Conservation (phyloP, 64 coral and sea anemone species). For the Actinia tenebrosa region DNA sequence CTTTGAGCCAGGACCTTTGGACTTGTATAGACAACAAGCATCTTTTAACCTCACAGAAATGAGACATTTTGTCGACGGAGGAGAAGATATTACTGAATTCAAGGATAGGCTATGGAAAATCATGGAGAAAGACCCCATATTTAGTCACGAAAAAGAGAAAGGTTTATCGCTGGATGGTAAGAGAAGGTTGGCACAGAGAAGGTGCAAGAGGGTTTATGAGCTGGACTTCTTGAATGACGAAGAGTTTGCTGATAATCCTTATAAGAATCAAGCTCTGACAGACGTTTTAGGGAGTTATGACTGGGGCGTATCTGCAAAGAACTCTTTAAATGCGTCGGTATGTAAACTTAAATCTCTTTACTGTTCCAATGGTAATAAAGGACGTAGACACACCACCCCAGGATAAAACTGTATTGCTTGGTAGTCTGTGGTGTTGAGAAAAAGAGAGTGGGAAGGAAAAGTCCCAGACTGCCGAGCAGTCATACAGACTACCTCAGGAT, state of each 20-base stretch:
- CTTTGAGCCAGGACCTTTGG: conserved; percentile 71
- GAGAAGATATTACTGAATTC: conserved; percentile 61
- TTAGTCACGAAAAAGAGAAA: conserved; percentile 49
- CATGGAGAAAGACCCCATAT: conserved; percentile 78
- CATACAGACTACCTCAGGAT: too few relatives aligned
- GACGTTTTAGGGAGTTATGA: conserved; percentile 64
- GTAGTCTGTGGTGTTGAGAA: too few relatives aligned
- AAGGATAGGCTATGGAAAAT: conserved; percentile 73
- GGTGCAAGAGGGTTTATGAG: conserved; percentile 60
- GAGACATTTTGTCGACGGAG: conserved; percentile 85
- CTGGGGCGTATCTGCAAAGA: conserved; percentile 68
- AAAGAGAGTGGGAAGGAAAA: too few relatives aligned
- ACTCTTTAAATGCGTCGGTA: conserved; percentile 29
- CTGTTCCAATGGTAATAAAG: too few relatives aligned
- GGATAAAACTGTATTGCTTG: too few relatives aligned
- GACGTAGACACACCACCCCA: too few relatives aligned
- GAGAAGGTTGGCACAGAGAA: conserved; percentile 50
- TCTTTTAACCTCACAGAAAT: conserved; percentile 79
- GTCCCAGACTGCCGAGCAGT: too few relatives aligned
- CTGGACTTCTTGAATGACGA: conserved; percentile 73
- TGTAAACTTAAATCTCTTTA: background rate
- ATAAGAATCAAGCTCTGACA: conserved; percentile 40
- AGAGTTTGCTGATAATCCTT: conserved; percentile 55
- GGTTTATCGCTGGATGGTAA: conserved; percentile 60
- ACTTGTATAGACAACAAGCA: conserved; percentile 66